Conservation (phyloP, 2,113 vertebrate species). For the Mastomys natalensis region DNA sequence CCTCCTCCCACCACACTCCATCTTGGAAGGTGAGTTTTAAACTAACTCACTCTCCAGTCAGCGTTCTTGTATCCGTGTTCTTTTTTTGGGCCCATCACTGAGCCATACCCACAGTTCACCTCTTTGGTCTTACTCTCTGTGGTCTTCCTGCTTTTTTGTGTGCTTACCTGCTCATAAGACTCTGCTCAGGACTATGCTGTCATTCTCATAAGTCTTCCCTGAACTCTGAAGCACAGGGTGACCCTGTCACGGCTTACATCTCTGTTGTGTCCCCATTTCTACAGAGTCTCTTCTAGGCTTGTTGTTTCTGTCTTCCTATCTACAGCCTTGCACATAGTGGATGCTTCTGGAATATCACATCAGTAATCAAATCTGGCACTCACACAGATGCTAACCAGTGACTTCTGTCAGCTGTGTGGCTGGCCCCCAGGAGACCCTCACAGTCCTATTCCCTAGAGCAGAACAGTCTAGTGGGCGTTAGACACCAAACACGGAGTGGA, state of each 20-base stretch:
- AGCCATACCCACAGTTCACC: neutral
- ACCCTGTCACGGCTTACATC: neutral
- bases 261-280: neutral
- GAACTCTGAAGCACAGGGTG: neutral
- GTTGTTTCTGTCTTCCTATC: neutral
- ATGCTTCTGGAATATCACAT: neutral
- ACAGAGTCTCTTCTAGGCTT: neutral
- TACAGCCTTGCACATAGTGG: neutral
- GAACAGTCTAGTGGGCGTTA: neutral
- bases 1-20: neutral
- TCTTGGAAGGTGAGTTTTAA: neutral
- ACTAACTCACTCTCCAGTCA: neutral
- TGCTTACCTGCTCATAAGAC: slow-evolving; percentile 21
- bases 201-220: neutral
- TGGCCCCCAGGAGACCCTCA: neutral
- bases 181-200: neutral
- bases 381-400: neutral
- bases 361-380: neutral
- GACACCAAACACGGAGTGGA: neutral
- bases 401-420: neutral
- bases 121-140: neutral
- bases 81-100: neutral
- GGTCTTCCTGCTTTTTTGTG: neutral
- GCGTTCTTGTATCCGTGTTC: neutral
- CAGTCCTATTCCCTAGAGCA: neutral